phyloP scores from a whole-genome alignment of 2,797 vertebrate species.

The Cichlasoma orientale region DNA sequence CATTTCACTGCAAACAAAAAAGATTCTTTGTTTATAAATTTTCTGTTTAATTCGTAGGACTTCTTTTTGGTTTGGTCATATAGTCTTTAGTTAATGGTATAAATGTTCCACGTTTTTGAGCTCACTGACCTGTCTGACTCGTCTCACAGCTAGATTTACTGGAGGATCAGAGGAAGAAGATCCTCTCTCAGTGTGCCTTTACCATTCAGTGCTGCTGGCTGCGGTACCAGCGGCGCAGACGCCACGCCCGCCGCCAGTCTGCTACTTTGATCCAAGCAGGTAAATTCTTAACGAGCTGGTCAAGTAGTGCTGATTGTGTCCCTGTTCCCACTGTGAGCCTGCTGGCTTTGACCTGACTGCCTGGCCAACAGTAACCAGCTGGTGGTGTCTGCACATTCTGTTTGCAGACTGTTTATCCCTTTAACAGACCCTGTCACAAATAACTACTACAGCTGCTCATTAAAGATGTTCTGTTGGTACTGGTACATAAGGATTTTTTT shows the following conservation, averaged over 20 bases:
- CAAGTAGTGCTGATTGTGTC: background rate
- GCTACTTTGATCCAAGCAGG: constrained; percentile 92
- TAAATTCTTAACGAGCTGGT: constrained; percentile 64
- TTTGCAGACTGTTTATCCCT: constrained; percentile 15
- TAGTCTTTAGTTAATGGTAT: background rate
- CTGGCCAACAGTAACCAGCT: constrained; percentile 41
- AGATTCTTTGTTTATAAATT: background rate
- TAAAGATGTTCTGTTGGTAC: constrained; percentile 15
- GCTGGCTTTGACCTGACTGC: constrained; percentile 32
- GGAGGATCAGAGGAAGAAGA: constrained; percentile 82
- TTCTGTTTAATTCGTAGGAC: background rate
- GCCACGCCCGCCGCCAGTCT: constrained; percentile 68
- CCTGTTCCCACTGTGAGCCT: constrained; percentile 5
- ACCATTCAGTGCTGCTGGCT: constrained; percentile 92
- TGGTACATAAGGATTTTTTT: background rate
- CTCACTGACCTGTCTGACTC: constrained; percentile 13
- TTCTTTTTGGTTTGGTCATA: background rate
- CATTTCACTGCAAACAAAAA: background rate
- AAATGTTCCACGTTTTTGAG: background rate
- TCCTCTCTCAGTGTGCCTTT: constrained; percentile 83
- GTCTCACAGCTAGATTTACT: constrained; percentile 86
- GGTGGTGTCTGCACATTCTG: constrained; percentile 37
- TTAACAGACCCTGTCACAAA: constrained; percentile 1
- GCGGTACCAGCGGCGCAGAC: constrained; percentile 73
- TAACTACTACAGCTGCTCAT: constrained; percentile 2